These are phyloP conservation scores for Mustelus asterias DNA, from an alignment of 2,113 vertebrate genomes.

Conservation along the genomic window DNA sequence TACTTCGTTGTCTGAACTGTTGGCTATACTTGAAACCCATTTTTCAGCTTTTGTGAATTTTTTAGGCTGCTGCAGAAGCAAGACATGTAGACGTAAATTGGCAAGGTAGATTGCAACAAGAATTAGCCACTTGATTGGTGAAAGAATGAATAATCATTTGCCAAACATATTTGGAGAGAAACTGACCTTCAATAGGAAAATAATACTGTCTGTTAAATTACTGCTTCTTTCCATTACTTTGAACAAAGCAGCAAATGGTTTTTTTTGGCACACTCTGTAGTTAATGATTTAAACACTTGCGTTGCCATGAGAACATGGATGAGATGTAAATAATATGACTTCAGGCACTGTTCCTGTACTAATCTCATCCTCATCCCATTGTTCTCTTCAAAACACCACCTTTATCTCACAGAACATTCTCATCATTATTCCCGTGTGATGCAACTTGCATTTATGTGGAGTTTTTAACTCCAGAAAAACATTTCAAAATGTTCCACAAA, in stretches of 20 bases:
- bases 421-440: not conserved
- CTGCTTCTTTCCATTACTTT: not conserved
- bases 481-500: not conserved
- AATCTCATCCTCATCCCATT: not conserved
- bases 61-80: not conserved
- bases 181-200: not conserved
- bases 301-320: slow-evolving; percentile 9
- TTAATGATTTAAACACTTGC: not conserved
- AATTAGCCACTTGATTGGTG: not conserved
- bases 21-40: not conserved
- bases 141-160: not conserved
- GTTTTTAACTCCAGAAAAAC: not conserved
- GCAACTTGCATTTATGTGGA: not conserved
- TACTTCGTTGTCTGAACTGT: not conserved
- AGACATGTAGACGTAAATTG: not conserved
- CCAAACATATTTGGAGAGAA: not conserved
- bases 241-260: not conserved
- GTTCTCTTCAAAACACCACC: not conserved
- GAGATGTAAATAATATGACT: slow-evolving; percentile 1
- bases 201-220: not conserved
- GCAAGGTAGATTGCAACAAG: not conserved
- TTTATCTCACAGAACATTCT: slow-evolving; percentile 8
- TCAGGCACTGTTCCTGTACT: not conserved
- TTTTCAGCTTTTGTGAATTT: not conserved
- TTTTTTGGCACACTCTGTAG: not conserved